phyloP scores from a whole-genome alignment of 2,888 invertebrate genomes.

The Lydus trimaculatus region DNA sequence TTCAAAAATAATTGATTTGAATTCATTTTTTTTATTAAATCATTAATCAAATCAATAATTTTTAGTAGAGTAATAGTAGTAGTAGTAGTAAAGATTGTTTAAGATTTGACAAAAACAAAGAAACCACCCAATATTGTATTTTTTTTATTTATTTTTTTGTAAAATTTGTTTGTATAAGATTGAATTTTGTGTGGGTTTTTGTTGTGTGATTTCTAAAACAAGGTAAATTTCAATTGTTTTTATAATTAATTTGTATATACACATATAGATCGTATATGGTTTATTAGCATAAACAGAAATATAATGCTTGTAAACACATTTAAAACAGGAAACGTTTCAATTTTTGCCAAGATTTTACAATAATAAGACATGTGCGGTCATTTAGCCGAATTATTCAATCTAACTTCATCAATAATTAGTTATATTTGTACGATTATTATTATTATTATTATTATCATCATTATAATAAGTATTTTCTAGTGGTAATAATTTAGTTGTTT shows the following conservation, averaged over 20 bases:
- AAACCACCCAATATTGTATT: neutral
- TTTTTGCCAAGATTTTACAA: neutral
- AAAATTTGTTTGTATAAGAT: neutral
- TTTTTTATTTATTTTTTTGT: neutral
- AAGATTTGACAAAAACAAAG: conserved; percentile 7
- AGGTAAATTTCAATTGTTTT: conserved; percentile 5
- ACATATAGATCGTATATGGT: neutral
- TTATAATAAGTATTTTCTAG: neutral
- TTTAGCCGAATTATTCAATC: neutral
- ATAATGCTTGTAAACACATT: neutral
- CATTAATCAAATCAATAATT: conserved; percentile 20
- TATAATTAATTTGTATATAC: neutral
- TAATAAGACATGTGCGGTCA: neutral
- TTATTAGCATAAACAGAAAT: neutral
- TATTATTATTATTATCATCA: neutral
- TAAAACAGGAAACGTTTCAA: neutral
- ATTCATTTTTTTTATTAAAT: conserved; percentile 21
- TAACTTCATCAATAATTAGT: neutral
- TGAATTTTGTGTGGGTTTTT: conserved; percentile 8
- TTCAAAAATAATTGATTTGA: conserved; percentile 18
- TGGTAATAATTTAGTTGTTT: neutral
- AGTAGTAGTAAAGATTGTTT: neutral
- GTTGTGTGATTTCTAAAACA: conserved; percentile 13
- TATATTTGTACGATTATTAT: neutral
- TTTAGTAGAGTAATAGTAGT: too few relatives aligned